Base-by-base conservation (phyloP, 1,140 invertebrate species). In the Druon quercuslanigerum region DNA sequence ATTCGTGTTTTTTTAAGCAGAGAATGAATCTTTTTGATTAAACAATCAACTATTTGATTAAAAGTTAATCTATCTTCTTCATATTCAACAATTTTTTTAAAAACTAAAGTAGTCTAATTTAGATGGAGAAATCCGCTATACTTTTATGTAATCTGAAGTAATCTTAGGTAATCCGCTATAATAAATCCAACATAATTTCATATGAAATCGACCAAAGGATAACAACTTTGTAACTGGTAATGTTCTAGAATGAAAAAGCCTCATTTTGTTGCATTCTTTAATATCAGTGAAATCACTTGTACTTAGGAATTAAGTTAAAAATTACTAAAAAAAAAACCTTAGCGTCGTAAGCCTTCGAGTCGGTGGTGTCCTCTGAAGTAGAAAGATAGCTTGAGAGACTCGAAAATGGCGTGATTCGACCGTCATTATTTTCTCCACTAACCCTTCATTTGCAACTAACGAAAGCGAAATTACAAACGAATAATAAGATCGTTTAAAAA, bases 241-340 rank as follows among this genome's bases (percentile, higher is more conserved):
- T 57, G 19, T 20, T 12, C 25, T 6, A 14, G 11, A 33, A 14
- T 40, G 40, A 66, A 66, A 66, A 6, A 66, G 40, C 13, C 60
- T 40, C 16, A 12, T 79, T 77, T 78, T 60, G 7, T 79, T 82
- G 17, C 4, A 79, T 73, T 83, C 50, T 52, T 54, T 40, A 73
- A 73, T 73, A 73, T 51, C 20, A 20, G 72, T 73, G 17, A 73
- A 73, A 54, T 73, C 50, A 73, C 52, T 73, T 73, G 5, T 79
- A 83, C 54, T 50, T 52, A 82, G 17, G 73, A 66, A 76, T 76
- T 74, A 81, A 83, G 72, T 76, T 73, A 66, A 66, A 46, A 66
- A 66, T 66, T 40, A 66, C 60, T 66, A 66, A 66, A 66, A 60
- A 66, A 60, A 60, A 13, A 60, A 56, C 33, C 25, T 66, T 66